Base-by-base conservation (phyloP, 2,888 invertebrate species). In the Blastobasis lacticolella region DNA sequence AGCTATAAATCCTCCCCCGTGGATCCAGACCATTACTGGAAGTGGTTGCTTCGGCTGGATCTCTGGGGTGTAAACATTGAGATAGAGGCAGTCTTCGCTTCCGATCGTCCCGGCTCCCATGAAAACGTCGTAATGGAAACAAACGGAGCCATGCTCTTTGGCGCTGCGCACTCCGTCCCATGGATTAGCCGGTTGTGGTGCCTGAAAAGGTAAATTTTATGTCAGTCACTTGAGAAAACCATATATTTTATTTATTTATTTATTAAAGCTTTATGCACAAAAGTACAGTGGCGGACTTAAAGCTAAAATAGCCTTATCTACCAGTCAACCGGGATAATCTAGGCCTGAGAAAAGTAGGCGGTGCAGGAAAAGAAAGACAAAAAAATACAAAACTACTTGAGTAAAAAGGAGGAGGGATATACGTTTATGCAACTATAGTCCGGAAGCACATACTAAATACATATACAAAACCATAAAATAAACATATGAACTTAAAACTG, bases 71-170 rank as follows among this genome's bases (percentile, higher is more conserved):
- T 79, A 78, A 0, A 80, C 66, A 50, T 80, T 80, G 4, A 80
- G 63, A 53, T 72, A 78, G 4, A 80, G 60, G 48, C 78, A 78
- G 55, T 80, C 78, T 59, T 80, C 80, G 45, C 62, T 68, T 2
- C 79, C 78, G 0, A 53, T 51, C 4, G 62, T 48, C 0, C 53
- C 5, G 1, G 45, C 37, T 0, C 54, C 52, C 5, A 38, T 37
- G 5, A 64, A 47, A 7, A 62, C 42, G 37, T 68, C 64, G 10
- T 53, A 57, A 52, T 74, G 73, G 42, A 60, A 57, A 49, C 69
- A 71, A 6, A 63, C 51, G 5, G 61, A 52, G 4, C 72, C 74
- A 51, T 66, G 67, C 45, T 66, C 49, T 23, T 64, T 67, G 0
- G 77, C 75, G 44, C 62, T 62, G 9, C 69, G 64, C 2, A 76